Conservation (phyloP, 2,888 invertebrate species). For the Pantelozetes paolii region DNA sequence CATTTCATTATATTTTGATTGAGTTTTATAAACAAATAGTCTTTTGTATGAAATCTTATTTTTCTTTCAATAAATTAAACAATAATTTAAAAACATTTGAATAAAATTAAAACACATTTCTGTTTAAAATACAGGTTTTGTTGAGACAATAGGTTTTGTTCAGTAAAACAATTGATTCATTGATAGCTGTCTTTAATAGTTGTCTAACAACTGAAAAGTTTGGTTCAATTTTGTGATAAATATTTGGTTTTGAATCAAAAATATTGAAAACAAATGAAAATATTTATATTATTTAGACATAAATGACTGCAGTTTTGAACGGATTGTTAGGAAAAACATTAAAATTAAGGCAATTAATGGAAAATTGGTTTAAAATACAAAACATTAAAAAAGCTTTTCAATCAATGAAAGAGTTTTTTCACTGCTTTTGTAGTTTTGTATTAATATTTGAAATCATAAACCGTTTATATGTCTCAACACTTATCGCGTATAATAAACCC, state of each 20-base stretch:
- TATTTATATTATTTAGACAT: too few species aligned
- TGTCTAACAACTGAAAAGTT: background rate
- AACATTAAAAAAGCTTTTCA: too few species aligned
- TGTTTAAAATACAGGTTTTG: background rate
- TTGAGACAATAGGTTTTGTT: background rate
- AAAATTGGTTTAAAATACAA: background rate
- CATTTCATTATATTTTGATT: too few species aligned
- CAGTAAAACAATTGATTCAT: background rate
- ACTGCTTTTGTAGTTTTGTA: background rate
- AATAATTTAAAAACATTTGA: background rate
- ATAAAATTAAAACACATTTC: too few species aligned
- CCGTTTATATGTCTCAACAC: background rate
- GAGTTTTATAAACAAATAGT: too few species aligned
- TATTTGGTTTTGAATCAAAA: too few species aligned
- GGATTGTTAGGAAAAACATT: too few species aligned
- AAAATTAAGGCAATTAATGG: background rate
- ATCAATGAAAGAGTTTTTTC: background rate
- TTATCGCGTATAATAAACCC: constrained; percentile 88
- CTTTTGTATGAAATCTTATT: background rate
- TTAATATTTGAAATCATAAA: constrained; percentile 1
- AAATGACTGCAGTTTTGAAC: too few species aligned
- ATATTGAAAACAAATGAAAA: too few species aligned
- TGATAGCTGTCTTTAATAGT: constrained; percentile 8
- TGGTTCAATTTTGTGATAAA: background rate
- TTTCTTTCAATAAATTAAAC: background rate